Evolutionary conservation across 2,113 vertebrate genomes (phyloP).

Genomic region (Cavia aperea): DNA sequence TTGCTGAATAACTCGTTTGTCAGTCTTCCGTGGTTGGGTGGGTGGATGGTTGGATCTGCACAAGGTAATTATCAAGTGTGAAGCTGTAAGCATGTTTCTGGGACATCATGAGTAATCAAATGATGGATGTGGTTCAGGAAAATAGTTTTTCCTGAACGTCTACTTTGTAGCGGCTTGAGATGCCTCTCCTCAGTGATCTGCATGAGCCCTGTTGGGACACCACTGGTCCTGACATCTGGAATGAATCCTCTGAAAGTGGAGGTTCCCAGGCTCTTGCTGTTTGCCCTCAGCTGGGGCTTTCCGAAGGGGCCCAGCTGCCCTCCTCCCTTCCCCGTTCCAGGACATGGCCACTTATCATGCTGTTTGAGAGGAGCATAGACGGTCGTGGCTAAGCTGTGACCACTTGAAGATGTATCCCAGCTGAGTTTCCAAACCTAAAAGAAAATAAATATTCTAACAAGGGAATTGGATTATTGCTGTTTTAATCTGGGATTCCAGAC

Average conservation of each 20-base stretch:
- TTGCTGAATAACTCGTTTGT: neutral
- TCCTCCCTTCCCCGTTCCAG: neutral
- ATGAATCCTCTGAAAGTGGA: slow-evolving; percentile 13
- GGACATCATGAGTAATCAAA: neutral
- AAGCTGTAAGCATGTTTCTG: neutral
- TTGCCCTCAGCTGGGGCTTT: slow-evolving; percentile 52
- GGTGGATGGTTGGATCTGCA: neutral
- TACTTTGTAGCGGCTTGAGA: neutral
- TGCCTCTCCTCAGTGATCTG: neutral
- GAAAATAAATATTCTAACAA: slow-evolving; percentile 59
- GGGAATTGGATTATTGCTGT: slow-evolving; percentile 64
- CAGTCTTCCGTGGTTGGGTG: neutral
- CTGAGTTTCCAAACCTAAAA: slow-evolving; percentile 65
- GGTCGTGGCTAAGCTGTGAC: neutral
- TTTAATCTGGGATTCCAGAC: slow-evolving; percentile 75
- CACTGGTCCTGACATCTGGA: slow-evolving; percentile 30
- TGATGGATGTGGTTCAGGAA: neutral
- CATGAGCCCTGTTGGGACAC: neutral
- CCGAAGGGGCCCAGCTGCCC: neutral
- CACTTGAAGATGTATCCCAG: slow-evolving; percentile 53
- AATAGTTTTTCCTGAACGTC: neutral
- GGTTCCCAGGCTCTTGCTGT: slow-evolving; percentile 53
- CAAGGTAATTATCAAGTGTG: neutral
- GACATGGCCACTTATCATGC: neutral
- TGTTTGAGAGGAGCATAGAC: neutral